These are phyloP conservation scores for Prorops nasuta DNA, from an alignment of 1,140 invertebrate species.

Conservation along the genomic window DNA sequence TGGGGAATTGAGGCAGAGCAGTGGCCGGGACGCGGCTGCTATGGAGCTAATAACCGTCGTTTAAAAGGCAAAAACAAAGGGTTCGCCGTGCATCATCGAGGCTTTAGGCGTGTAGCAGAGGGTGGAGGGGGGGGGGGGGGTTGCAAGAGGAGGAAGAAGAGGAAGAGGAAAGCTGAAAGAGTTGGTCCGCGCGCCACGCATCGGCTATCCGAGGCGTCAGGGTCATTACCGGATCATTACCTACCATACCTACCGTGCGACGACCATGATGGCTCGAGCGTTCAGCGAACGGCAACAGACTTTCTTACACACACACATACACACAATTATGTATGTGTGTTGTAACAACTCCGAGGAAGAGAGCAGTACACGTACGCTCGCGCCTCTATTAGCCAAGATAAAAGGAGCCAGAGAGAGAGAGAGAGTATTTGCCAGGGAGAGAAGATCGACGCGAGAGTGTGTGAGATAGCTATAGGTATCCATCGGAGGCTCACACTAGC, in stretches of 20 bases:
- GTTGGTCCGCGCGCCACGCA: background rate
- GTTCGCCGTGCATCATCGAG: constrained; percentile 18
- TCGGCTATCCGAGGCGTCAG: constrained; percentile 42
- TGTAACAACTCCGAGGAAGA: no score
- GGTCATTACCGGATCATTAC: constrained; percentile 55
- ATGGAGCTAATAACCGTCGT: constrained; percentile 47
- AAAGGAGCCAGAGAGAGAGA: no score
- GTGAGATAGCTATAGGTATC: no score
- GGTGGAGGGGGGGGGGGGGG: constrained; percentile 12
- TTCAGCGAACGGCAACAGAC: no score
- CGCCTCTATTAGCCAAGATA: no score
- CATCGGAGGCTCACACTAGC: no score
- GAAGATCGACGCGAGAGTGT: no score
- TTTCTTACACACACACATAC: no score
- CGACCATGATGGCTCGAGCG: constrained; percentile 24
- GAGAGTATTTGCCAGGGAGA: no score
- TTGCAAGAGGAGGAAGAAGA: background rate
- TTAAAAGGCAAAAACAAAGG: constrained; percentile 51
- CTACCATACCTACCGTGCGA: constrained; percentile 52
- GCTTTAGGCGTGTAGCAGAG: constrained; percentile 7
- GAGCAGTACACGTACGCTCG: no score
- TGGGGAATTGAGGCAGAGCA: background rate
- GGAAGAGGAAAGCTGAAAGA: constrained; percentile 5
- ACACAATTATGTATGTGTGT: no score
- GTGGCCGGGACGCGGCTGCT: constrained; percentile 18